Base-by-base conservation (phyloP, 2,888 invertebrate genomes). In the Dichetophora obliterata region DNA sequence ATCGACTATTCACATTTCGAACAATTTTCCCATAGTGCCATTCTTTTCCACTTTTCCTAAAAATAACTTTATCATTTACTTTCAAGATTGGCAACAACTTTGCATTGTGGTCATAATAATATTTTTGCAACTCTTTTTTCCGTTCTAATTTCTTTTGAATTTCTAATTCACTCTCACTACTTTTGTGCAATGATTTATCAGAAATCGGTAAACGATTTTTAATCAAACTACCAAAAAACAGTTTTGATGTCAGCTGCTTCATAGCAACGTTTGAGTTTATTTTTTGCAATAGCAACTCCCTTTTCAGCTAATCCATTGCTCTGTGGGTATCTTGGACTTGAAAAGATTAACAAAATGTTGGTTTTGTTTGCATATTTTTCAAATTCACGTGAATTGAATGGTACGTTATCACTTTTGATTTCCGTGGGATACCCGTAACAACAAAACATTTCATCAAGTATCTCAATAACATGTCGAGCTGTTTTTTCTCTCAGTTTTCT, bases 341-440 rank as follows among this genome's bases (percentile, higher is more conserved):
- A 80, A 54, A 72, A 79, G 22, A 52, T 76, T n/a, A 78, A 52
- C 8, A 34, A 0, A 31, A 80, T 76, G 59, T 77, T 77, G 9
- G 19, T 57, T 24, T 79, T 69, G 19, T 65, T 50, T 1, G 65
- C 43, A 66, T 52, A 34, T 54, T 9, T 75, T 27, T 75, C 59
- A 74, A 80, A 77, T 57, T 80, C 77, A 8, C 19, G 6, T 31
- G 76, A 80, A 27, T 59, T n/a, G n/a, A n/a, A n/a, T n/a, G n/a
- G n/a, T n/a, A n/a, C n/a, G n/a, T n/a, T n/a, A n/a, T n/a, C n/a
- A 63, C 82, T 80, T 59, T 80, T 68, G 5, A 70, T 68, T 24
- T 63, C 57, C 74, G 83, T 78, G 14, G 83, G 84, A 65, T 81
- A 83, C 8, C 83, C 82, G 74, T 80, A 78, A 69, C 69, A 80